These are phyloP conservation scores for Saccostrea cuccullata DNA, from an alignment of 1,140 invertebrate genomes.

Conservation along the genomic window DNA sequence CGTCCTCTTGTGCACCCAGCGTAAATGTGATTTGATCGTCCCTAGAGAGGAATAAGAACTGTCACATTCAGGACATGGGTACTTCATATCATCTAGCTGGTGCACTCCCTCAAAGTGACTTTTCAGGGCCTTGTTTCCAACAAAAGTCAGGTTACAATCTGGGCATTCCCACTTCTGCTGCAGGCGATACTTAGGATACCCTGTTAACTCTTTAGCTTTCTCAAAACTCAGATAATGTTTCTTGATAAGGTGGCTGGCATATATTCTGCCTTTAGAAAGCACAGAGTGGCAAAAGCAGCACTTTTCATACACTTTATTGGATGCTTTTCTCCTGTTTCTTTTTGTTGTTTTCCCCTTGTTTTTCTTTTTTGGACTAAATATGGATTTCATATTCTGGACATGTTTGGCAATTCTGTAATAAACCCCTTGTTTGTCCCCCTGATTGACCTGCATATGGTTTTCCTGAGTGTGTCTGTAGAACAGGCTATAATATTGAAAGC, in stretches of 20 bases:
- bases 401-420: conserved; percentile 16
- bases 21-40: conserved; percentile 24
- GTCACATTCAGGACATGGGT: conserved; percentile 22
- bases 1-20: not conserved
- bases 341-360: not conserved
- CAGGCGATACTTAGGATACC: conserved; percentile 9
- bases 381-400: conserved; percentile 31
- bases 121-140: conserved; percentile 8
- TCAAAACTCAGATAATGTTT: conserved; percentile 10
- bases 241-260: conserved; percentile 32
- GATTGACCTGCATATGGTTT: not conserved
- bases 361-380: not conserved
- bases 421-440: not conserved
- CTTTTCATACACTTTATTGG: conserved; percentile 24
- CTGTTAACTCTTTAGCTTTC: conserved; percentile 31
- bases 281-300: conserved; percentile 14
- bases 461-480: conserved; percentile 13
- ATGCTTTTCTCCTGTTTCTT: not conserved
- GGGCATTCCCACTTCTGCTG: conserved; percentile 10
- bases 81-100: not conserved
- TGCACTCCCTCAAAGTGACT: conserved; percentile 18
- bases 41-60: conserved; percentile 28
- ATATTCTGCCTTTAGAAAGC: conserved; percentile 8
- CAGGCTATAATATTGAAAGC: conserved; percentile 16
- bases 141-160: conserved; percentile 28